Conservation (phyloP, 2,113 vertebrate genomes). For the Odontesthes bonariensis region DNA sequence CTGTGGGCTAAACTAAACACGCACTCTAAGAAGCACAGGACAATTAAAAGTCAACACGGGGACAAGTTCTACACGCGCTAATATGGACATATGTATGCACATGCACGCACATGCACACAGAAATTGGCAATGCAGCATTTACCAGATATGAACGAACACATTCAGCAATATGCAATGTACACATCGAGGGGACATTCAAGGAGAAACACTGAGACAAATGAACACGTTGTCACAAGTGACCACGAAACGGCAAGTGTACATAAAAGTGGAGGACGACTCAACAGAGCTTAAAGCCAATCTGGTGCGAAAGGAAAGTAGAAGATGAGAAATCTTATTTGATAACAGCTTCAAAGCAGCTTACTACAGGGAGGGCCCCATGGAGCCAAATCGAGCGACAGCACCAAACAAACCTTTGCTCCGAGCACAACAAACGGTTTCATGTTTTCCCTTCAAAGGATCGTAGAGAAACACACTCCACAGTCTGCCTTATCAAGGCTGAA, state of each 20-base stretch:
- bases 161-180: not conserved
- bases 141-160: not conserved
- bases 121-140: not conserved
- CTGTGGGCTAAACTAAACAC: constrained; percentile 69
- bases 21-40: constrained; percentile 71
- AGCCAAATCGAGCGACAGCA: constrained; percentile 45
- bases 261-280: constrained; percentile 29
- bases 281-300: constrained; percentile 42
- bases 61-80: constrained; percentile 33
- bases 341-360: constrained; percentile 44
- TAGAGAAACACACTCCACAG: constrained; percentile 42
- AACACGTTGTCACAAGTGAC: constrained; percentile 15
- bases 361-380: constrained; percentile 40
- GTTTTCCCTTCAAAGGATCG: constrained; percentile 68
- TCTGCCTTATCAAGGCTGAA: constrained; percentile 60
- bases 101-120: constrained; percentile 1
- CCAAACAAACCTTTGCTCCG: constrained; percentile 61
- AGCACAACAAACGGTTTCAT: constrained; percentile 61
- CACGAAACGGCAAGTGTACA: not conserved
- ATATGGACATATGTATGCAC: constrained; percentile 4
- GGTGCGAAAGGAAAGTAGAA: constrained; percentile 41
- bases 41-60: constrained; percentile 71
- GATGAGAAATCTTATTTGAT: constrained; percentile 58
- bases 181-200: constrained; percentile 10
- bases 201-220: constrained; percentile 20